Percentiles rank a stretch among this genome's conserved stretches.
These are phyloP conservation scores for Chiridota heheva DNA, from an alignment of 35 echinoderm and acorn worm species.

Conservation along the genomic window DNA sequence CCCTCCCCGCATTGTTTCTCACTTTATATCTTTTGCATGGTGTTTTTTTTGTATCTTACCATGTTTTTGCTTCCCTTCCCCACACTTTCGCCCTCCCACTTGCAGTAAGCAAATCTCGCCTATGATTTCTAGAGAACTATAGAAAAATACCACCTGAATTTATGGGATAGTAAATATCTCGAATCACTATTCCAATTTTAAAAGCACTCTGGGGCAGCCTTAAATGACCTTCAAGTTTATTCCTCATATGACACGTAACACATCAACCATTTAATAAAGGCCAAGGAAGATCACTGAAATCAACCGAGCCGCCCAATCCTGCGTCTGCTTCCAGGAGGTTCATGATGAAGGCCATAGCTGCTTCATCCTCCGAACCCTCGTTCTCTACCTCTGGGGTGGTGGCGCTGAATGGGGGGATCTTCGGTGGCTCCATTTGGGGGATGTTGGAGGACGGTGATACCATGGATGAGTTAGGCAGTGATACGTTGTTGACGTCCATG, in stretches of 20 bases:
- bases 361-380: conserved; percentile 70
- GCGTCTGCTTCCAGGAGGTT: conserved; percentile 87
- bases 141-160: conserved; percentile 12
- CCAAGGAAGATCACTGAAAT: conserved; percentile 87
- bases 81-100: no score
- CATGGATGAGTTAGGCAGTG: no score
- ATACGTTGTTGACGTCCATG: no score
- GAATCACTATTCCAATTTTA: neutral
- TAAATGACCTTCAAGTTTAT: neutral
- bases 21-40: no score
- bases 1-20: no score
- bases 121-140: neutral
- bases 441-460: no score
- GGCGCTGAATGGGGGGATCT: neutral
- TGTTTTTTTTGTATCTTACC: no score
- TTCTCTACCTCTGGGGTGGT: neutral
- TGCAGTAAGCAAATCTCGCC: no score
- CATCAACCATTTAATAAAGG: conserved; percentile 53
- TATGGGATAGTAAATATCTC: conserved; percentile 11
- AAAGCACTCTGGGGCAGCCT: neutral
- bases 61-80: no score
- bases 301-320: conserved; percentile 83
- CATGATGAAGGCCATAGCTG: conserved; percentile 96
- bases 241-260: no score
- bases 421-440: no score